phyloP scores from a whole-genome alignment of 2,797 vertebrate genomes.

The Artibeus jamaicensis region DNA sequence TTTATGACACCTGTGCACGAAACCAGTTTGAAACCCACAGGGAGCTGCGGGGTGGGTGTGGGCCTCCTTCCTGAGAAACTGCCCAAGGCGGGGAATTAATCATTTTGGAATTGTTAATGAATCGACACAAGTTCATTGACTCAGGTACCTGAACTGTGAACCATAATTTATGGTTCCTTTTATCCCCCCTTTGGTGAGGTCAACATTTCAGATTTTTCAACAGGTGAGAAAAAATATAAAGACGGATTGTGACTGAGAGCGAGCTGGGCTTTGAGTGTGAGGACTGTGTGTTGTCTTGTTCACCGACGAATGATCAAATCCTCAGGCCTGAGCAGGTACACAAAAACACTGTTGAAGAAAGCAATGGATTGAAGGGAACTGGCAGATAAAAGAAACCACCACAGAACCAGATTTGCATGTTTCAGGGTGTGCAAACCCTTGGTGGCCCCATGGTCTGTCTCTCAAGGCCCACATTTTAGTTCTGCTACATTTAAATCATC shows the following conservation, averaged over 20 bases:
- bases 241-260: not conserved
- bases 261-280: not conserved
- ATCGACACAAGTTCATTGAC: not conserved
- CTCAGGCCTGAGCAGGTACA: not conserved
- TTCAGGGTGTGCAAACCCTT: not conserved
- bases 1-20: not conserved
- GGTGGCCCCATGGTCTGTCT: accelerated
- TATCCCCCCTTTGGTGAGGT: not conserved
- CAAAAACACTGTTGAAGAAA: not conserved
- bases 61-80: not conserved
- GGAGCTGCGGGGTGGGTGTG: accelerated
- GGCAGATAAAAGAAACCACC: not conserved
- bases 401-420: not conserved
- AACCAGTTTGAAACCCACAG: not conserved
- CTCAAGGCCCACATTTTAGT: not conserved
- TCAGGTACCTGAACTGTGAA: not conserved
- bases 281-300: not conserved
- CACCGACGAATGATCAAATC: not conserved
- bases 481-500: not conserved
- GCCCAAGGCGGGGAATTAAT: not conserved
- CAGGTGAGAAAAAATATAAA: not conserved
- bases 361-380: not conserved
- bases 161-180: not conserved
- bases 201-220: not conserved
- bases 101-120: not conserved